Percentiles rank a stretch among this genome's conserved stretches.
These are phyloP conservation scores for Drosophila orosa DNA, from an alignment of 1,140 invertebrate species.

Conservation along the genomic window DNA sequence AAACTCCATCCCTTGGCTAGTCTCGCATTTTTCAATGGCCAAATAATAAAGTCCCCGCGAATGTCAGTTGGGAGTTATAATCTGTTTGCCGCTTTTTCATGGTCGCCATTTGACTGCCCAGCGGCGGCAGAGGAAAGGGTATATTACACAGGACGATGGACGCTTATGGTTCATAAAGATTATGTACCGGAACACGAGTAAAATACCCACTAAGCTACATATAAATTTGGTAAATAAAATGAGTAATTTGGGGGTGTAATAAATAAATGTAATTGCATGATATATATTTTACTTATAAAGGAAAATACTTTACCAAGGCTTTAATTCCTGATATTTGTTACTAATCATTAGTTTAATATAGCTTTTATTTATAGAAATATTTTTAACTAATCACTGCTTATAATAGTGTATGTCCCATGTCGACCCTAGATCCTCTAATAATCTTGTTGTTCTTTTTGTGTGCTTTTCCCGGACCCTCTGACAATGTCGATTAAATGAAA, in stretches of 20 bases:
- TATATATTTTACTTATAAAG: not conserved
- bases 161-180: conserved; percentile 6
- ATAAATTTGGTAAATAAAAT: not conserved
- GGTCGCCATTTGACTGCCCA: conserved; percentile 65
- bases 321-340: not conserved
- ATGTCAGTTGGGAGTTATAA: conserved; percentile 80
- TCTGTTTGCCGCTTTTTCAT: conserved; percentile 81
- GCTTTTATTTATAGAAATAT: no score
- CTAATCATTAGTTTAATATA: not conserved
- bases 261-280: not conserved
- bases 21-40: conserved; percentile 76
- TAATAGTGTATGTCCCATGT: not conserved
- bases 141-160: conserved; percentile 1
- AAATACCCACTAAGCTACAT: not conserved
- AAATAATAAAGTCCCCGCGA: conserved; percentile 81
- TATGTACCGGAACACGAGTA: not conserved
- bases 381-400: not conserved
- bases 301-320: not conserved
- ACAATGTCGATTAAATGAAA: conserved; percentile 71
- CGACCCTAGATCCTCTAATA: not conserved
- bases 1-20: conserved; percentile 35
- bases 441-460: conserved; percentile 35
- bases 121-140: conserved; percentile 23
- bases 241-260: no score
- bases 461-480: conserved; percentile 9